Evolutionary conservation across 2,797 vertebrate genomes (phyloP).

Genomic region (Peromyscus nudipes): DNA sequence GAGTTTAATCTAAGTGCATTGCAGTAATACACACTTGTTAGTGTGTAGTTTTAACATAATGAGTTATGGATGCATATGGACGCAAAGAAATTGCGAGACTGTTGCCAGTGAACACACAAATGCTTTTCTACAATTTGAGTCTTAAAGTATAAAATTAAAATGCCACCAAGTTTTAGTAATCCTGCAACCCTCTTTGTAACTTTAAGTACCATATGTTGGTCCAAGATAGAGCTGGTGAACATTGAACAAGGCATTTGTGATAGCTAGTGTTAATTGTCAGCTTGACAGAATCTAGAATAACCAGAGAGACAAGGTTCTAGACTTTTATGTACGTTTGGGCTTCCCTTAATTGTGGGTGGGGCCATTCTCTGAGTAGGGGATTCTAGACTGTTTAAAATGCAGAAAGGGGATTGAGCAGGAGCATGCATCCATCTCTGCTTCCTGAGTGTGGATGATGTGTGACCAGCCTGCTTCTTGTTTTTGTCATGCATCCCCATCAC

Average conservation of each 20-base stretch:
- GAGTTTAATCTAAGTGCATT: background rate
- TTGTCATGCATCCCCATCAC: too few species aligned
- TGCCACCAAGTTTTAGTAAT: background rate
- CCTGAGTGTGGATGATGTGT: background rate
- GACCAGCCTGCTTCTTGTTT: too few species aligned
- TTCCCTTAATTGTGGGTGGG: background rate
- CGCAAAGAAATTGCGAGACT: background rate
- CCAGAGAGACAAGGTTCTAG: background rate
- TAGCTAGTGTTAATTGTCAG: background rate
- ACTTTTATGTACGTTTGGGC: background rate
- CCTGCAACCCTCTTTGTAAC: background rate
- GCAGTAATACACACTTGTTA: background rate
- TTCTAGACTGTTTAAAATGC: background rate
- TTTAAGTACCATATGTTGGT: background rate
- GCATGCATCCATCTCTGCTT: background rate
- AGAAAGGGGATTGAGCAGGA: background rate
- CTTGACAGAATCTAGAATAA: background rate
- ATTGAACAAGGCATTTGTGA: background rate
- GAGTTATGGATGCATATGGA: background rate
- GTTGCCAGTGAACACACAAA: background rate
- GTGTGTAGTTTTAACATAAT: background rate
- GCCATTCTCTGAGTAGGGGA: too few species aligned
- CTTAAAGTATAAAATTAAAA: slow-evolving; percentile 17
- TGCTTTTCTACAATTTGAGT: background rate
- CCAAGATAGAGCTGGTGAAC: background rate